Evolutionary conservation across 2,888 invertebrate genomes (phyloP), one percentile per base, ranked within the genome.

Genomic region (Catocala sponsa): DNA sequence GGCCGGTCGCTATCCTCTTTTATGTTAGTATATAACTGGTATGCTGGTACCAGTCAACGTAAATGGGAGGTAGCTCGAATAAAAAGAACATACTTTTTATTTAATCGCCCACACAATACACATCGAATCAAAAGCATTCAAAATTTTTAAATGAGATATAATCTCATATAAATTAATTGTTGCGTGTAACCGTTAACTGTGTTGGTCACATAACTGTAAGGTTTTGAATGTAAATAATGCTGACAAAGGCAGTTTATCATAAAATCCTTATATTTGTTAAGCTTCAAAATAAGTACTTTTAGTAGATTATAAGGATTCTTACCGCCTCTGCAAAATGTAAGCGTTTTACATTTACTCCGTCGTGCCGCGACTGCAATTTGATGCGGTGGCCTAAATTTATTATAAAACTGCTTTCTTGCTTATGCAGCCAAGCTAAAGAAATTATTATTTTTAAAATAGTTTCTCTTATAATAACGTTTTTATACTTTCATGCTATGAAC

Each of bases 1-100:
- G 84, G 84, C 87, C 88, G 85, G 83, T 81, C 84, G 89, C 87
- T 87, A 92, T 90, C 90, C 91, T 88, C 91, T 91, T 91, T 92
- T 92, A 93, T 91, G 91, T 90, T 84, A 82, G 83, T 59, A 63
- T 63, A 63, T 84, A 91, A 91, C 91, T 89, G 89, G 92, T 91
- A 88, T 86, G 84, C 85, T 86, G 84, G 81, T 76, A 81, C 74
- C 77, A 73, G 72, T 72, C 81, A 79, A 82, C 85, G 83, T 78
- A 84, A 84, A 80, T 81, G 81, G 79, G 81, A 84, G 79, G 78
- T 80, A 81, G 49, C 35, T 51, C 9, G 82, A 82, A 76, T 78
- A 79, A 82, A 83, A 80, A 76, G 68, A 81, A 80, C 79, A 74
- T 67, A 74, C 67, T 80, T 82, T 83, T 79, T 79, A 76, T 77